These are phyloP conservation scores for Ryuthela nishihirai DNA, from an alignment of 2,888 invertebrate species.

Conservation along the genomic window DNA sequence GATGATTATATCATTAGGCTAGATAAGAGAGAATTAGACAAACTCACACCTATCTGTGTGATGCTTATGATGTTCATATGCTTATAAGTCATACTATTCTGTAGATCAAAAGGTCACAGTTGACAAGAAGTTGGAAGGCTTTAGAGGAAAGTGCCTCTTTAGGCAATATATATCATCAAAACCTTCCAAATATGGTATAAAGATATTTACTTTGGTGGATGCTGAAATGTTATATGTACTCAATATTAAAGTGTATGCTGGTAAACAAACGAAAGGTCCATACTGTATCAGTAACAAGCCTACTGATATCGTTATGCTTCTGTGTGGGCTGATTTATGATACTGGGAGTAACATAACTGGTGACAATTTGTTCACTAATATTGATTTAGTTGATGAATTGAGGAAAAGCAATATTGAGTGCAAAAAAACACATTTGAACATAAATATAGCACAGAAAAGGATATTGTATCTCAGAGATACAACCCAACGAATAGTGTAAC, in stretches of 20 bases:
- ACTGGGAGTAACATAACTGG: slow-evolving; percentile 10
- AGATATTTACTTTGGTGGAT: slow-evolving; percentile 10
- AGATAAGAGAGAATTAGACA: too few relatives aligned
- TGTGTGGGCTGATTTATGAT: slow-evolving; percentile 1
- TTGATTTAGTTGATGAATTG: too few relatives aligned
- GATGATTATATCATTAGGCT: too few relatives aligned
- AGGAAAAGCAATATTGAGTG: too few relatives aligned
- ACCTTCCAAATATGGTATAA: slow-evolving; percentile 13
- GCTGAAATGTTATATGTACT: slow-evolving; percentile 8
- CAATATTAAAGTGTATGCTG: slow-evolving; percentile 17
- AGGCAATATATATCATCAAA: slow-evolving; percentile 14
- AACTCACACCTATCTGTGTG: too few relatives aligned
- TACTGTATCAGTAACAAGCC: slow-evolving; percentile 10
- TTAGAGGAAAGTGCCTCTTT: slow-evolving; percentile 12
- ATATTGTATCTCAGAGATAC: too few relatives aligned
- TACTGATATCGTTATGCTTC: slow-evolving; percentile 6
- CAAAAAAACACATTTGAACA: too few relatives aligned
- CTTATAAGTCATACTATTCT: too few relatives aligned
- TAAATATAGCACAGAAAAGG: too few relatives aligned
- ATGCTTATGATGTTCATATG: too few relatives aligned
- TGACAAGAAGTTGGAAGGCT: slow-evolving; percentile 10
- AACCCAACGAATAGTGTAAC: too few relatives aligned
- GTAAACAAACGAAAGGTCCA: slow-evolving; percentile 15
- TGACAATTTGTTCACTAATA: too few relatives aligned
- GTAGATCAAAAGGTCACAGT: slow-evolving; percentile 10